Conservation (phyloP, 2,888 invertebrate species). For the Leptothorax acervorum region DNA sequence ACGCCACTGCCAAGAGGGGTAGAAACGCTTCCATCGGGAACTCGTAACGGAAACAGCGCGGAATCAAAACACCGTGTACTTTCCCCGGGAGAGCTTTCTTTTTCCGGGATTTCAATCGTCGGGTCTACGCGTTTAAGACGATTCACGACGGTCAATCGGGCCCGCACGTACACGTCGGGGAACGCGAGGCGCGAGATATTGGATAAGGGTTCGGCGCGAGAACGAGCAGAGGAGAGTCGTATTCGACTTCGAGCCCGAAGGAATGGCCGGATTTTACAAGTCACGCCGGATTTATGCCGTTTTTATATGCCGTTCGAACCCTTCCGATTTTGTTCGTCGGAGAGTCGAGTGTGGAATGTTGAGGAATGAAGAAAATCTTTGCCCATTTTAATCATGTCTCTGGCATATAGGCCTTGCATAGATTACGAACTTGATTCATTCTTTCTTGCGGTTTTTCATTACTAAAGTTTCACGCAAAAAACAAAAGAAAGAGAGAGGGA, state of each 20-base stretch:
- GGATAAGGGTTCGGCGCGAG: neutral
- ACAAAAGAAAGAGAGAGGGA: neutral
- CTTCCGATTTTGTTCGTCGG: neutral
- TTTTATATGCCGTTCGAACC: neutral
- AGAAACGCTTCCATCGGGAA: neutral
- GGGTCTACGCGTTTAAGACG: neutral
- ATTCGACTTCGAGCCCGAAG: neutral
- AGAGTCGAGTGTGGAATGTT: neutral
- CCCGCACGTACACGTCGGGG: neutral
- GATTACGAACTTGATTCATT: neutral
- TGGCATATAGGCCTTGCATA: no score
- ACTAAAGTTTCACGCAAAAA: neutral
- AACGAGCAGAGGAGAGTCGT: neutral
- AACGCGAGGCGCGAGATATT: neutral
- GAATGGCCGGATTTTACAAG: neutral
- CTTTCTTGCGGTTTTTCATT: neutral
- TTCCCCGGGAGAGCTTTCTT: neutral
- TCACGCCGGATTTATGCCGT: neutral
- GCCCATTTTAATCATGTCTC: neutral
- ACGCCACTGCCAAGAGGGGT: neutral
- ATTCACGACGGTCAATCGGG: neutral
- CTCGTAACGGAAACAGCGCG: neutral
- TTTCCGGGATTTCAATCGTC: neutral
- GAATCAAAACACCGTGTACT: constrained; percentile 34
- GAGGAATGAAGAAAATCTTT: neutral